Percentiles rank a stretch among this genome's conserved stretches.
Evolutionary conservation across 1,140 invertebrate genomes (phyloP).

Genomic region (Eriocheir sinensis): DNA sequence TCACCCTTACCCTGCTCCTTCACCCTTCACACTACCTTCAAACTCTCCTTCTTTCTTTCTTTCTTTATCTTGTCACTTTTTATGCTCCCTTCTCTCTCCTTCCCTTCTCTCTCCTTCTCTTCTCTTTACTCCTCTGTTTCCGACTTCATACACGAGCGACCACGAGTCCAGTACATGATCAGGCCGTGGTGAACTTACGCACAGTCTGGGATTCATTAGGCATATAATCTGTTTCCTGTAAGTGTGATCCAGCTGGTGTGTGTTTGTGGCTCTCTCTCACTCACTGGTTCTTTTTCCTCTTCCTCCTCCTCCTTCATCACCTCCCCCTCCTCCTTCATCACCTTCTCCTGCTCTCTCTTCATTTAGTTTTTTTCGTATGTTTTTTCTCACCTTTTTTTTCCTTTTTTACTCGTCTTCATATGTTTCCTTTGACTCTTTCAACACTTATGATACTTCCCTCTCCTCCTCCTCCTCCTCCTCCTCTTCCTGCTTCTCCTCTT

Average conservation of each 20-base stretch:
- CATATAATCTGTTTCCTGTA: too few species aligned
- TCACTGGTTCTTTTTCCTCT: not conserved
- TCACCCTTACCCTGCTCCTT: not conserved
- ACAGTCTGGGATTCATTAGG: too few species aligned
- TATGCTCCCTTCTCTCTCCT: not conserved
- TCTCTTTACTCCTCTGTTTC: not conserved
- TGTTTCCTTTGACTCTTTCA: not conserved
- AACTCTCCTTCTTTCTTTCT: not conserved
- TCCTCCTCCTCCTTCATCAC: not conserved
- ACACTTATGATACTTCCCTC: not conserved
- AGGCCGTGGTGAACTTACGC: too few species aligned
- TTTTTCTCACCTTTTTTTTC: not conserved
- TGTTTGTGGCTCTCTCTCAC: slow-evolving; percentile 30
- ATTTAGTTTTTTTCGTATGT: not conserved
- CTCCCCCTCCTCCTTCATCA: not conserved
- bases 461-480: not conserved
- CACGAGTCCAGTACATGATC: too few species aligned
- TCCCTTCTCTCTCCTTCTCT: not conserved
- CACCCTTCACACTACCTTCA: not conserved
- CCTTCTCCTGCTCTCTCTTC: not conserved
- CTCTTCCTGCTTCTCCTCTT: too few species aligned
- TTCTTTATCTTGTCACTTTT: too few species aligned
- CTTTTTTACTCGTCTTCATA: not conserved
- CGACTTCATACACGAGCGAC: too few species aligned
- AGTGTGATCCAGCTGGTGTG: too few species aligned